Evolutionary conservation across 2,888 invertebrate species (phyloP).

Genomic region (Dynastes tityus): DNA sequence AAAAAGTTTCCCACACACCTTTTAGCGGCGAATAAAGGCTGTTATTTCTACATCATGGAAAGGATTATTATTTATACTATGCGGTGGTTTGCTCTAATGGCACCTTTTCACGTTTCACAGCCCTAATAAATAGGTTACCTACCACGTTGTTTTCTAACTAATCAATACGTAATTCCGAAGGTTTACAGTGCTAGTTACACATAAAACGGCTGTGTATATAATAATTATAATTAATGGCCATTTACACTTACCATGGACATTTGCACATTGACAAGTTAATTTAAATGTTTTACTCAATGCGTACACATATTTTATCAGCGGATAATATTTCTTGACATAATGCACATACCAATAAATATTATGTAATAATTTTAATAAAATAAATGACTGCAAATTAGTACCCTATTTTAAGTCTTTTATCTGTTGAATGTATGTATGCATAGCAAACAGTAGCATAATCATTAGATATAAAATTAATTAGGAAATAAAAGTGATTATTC

Average conservation of each 20-base stretch:
- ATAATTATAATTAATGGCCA: conserved; percentile 39
- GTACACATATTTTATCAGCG: conserved; percentile 3
- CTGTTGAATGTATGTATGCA: not conserved
- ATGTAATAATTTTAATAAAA: not conserved
- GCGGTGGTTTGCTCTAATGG: not conserved
- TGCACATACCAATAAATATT: not conserved
- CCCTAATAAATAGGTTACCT: not conserved
- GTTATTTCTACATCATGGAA: not conserved
- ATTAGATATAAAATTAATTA: too few species aligned
- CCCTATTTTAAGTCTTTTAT: not conserved
- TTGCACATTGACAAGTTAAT: conserved; percentile 21
- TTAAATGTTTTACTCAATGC: conserved; percentile 14
- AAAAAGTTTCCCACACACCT: conserved; percentile 24
- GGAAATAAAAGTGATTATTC: too few species aligned
- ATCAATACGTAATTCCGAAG: conserved; percentile 17
- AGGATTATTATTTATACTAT: conserved; percentile 3
- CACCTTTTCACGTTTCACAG: not conserved
- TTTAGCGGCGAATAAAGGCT: not conserved
- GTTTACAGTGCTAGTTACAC: not conserved
- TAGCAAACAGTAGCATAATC: not conserved
- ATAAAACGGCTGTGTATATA: not conserved
- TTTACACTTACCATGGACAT: conserved; percentile 21
- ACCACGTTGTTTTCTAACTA: not conserved
- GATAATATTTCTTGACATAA: conserved; percentile 21
- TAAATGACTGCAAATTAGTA: conserved; percentile 6